Conservation (phyloP, 2,797 vertebrate genomes). For the Calcarius lapponicus region DNA sequence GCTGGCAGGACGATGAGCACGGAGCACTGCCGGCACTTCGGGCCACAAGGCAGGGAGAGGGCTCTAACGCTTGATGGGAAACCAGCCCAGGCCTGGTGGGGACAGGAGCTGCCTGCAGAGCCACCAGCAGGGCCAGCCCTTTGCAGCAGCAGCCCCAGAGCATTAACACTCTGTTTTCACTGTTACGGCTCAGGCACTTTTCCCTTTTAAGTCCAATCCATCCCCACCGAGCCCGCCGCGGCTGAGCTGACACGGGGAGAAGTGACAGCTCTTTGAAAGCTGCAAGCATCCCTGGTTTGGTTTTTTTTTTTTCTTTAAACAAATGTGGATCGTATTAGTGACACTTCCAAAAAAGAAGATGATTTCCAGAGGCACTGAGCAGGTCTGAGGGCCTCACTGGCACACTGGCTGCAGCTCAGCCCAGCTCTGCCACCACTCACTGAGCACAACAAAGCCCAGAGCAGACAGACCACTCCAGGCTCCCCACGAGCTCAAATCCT, state of each 20-base stretch:
- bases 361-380: neutral
- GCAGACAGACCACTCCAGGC: neutral
- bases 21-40: fast-evolving
- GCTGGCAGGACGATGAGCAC: neutral
- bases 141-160: neutral
- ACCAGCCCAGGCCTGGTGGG: neutral
- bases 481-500: neutral
- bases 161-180: conserved; percentile 30
- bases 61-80: neutral
- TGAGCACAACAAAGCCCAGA: neutral
- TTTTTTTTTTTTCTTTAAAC: neutral
- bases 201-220: neutral
- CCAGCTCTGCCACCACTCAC: neutral
- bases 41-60: fast-evolving
- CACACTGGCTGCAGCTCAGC: neutral
- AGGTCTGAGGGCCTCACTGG: neutral
- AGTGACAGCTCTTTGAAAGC: neutral
- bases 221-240: fast-evolving
- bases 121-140: neutral
- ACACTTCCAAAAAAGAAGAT: neutral
- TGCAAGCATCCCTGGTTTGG: neutral
- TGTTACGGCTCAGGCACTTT: neutral
- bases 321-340: neutral
- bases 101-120: neutral
- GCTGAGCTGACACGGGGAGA: neutral